Evolutionary conservation across 2,113 vertebrate species (phyloP).

Genomic region (Malurus elegans): DNA sequence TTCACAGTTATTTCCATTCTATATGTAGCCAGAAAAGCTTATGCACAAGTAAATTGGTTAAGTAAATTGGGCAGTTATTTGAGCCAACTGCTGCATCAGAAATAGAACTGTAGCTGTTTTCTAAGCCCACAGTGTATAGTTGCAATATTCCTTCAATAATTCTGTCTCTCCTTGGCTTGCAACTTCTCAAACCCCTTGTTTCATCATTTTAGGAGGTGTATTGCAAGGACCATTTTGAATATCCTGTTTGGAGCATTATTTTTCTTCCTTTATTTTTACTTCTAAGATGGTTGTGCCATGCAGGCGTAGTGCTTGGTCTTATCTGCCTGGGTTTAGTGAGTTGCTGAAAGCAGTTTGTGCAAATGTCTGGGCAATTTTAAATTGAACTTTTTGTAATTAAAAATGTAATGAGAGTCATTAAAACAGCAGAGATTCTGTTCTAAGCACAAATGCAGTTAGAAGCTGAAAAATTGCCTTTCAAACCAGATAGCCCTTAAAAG

Average conservation of each 20-base stretch:
- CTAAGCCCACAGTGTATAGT: not conserved
- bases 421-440: not conserved
- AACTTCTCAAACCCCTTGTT: not conserved
- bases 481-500: not conserved
- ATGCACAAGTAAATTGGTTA: not conserved
- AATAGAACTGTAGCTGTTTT: slow-evolving; percentile 9
- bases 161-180: not conserved
- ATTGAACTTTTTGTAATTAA: not conserved
- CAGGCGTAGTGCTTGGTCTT: not conserved
- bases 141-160: not conserved
- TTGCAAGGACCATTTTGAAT: not conserved
- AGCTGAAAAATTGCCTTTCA: not conserved
- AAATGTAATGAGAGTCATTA: not conserved
- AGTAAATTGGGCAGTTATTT: slow-evolving; percentile 21
- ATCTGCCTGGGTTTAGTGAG: not conserved
- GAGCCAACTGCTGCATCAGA: not conserved
- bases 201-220: not conserved
- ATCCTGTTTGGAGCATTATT: not conserved
- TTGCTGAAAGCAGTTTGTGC: not conserved
- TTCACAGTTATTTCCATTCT: not conserved
- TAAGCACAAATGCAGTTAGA: not conserved
- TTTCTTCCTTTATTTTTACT: not conserved
- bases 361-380: not conserved
- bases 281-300: not conserved
- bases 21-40: not conserved